Conservation (phyloP, 2,888 invertebrate species). For the Nephrotoma flavescens region DNA sequence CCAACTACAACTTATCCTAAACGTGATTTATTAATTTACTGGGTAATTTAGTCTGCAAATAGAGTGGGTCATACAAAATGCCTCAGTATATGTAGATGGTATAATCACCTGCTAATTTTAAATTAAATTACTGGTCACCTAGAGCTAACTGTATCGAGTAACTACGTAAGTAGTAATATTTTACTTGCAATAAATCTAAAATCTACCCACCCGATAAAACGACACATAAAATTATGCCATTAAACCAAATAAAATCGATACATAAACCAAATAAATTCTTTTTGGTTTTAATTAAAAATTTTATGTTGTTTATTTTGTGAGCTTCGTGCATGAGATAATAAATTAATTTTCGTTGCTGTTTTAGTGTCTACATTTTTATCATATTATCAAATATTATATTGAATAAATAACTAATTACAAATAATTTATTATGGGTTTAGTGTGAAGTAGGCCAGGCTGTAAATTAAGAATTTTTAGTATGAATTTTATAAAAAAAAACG, state of each 20-base stretch:
- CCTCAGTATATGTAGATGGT: no score
- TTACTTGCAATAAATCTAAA: no score
- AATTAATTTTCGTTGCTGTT: neutral
- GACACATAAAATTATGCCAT: neutral
- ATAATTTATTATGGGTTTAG: neutral
- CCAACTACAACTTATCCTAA: no score
- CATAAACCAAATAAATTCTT: neutral
- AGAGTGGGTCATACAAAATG: no score
- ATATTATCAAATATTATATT: neutral
- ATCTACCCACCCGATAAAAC: no score
- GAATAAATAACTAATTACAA: neutral
- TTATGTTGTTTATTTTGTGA: neutral
- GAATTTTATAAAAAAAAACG: no score
- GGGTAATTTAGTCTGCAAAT: no score
- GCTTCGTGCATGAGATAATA: neutral
- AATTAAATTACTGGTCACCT: no score
- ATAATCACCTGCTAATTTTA: no score
- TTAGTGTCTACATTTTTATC: neutral
- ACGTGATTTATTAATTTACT: no score
- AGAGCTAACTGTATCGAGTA: no score
- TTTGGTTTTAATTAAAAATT: neutral
- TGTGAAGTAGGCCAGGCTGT: neutral
- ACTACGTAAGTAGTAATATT: no score
- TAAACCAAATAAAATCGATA: neutral
- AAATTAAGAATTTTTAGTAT: neutral